Evolutionary conservation across 2,888 invertebrate genomes (phyloP).

Genomic region (Tortrix viridana): DNA sequence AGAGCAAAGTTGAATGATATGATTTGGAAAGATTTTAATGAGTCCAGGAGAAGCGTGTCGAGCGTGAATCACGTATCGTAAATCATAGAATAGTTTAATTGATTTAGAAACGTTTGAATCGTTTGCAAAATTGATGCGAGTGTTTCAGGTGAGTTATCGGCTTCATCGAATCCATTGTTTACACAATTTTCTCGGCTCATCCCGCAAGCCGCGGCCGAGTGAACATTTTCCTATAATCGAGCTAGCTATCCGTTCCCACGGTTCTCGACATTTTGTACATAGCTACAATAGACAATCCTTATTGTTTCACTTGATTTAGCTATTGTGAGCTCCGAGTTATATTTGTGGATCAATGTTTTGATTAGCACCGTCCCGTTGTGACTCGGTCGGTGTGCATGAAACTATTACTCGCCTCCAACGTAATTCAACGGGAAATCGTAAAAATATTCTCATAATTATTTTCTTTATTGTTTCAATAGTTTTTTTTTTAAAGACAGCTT

Average conservation of each 20-base stretch:
- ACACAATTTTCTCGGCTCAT: constrained; percentile 60
- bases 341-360: constrained; percentile 68
- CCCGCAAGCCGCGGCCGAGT: constrained; percentile 57
- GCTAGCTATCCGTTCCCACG: constrained; percentile 75
- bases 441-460: constrained; percentile 36
- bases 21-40: constrained; percentile 62
- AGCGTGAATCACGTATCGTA: constrained; percentile 59
- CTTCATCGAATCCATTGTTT: constrained; percentile 58
- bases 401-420: constrained; percentile 31
- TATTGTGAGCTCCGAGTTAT: constrained; percentile 76
- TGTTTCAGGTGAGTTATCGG: constrained; percentile 45
- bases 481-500: constrained; percentile 24
- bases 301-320: constrained; percentile 82
- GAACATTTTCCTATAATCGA: constrained; percentile 70
- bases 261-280: constrained; percentile 72
- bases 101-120: constrained; percentile 30
- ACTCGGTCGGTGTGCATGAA: constrained; percentile 17
- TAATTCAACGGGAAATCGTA: constrained; percentile 22
- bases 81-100: constrained; percentile 38
- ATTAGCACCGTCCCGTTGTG: constrained; percentile 49
- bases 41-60: constrained; percentile 65
- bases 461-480: constrained; percentile 34
- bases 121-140: constrained; percentile 15
- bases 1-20: constrained; percentile 83
- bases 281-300: constrained; percentile 78